These are phyloP conservation scores for Rattus rattus DNA, from an alignment of 2,113 vertebrate species.

Conservation along the genomic window DNA sequence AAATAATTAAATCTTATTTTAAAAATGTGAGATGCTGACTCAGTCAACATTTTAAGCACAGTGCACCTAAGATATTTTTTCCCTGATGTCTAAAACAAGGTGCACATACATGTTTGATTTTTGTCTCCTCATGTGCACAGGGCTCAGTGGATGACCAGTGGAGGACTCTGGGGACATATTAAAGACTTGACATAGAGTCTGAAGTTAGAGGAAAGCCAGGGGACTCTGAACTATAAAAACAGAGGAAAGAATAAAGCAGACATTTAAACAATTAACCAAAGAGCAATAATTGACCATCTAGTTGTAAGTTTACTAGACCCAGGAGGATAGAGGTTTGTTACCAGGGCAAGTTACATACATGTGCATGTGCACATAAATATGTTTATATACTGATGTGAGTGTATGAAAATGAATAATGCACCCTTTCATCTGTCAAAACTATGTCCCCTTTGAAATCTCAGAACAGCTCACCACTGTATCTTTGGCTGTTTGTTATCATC, in stretches of 20 bases:
- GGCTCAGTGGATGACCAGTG: fast-evolving
- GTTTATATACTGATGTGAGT: too few relatives aligned
- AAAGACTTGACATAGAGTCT: neutral
- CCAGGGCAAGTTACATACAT: neutral
- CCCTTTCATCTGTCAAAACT: neutral
- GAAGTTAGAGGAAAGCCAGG: neutral
- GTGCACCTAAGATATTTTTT: neutral
- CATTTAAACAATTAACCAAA: neutral
- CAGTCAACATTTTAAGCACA: neutral
- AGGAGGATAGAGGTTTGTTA: neutral
- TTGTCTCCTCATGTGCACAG: neutral
- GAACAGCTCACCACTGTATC: neutral
- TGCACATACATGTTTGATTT: fast-evolving
- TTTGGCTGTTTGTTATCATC: neutral
- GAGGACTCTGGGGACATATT: neutral
- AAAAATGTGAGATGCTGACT: neutral
- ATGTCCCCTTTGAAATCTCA: neutral
- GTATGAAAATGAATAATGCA: neutral
- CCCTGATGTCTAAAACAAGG: neutral
- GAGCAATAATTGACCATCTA: neutral
- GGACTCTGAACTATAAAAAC: neutral
- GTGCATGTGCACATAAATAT: neutral
- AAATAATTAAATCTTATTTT: neutral
- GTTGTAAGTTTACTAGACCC: neutral
- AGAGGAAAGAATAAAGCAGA: neutral